Percentiles rank a stretch among this genome's conserved stretches.
Evolutionary conservation across 2,113 vertebrate genomes (phyloP).

Genomic region (Probosciger aterrimus): DNA sequence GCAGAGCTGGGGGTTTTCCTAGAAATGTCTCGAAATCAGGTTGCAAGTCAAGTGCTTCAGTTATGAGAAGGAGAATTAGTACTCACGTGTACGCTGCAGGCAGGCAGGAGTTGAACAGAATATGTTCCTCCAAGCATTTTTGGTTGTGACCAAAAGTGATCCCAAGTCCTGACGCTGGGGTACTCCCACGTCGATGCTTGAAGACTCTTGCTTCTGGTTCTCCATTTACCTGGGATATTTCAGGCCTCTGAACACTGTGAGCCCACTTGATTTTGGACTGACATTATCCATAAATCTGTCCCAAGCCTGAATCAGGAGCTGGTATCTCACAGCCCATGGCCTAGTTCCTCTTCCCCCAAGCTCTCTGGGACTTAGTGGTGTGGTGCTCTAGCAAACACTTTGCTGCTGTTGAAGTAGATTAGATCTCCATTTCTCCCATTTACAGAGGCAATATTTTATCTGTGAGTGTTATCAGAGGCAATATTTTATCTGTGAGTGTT

Average conservation of each 20-base stretch:
- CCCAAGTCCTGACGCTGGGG: neutral
- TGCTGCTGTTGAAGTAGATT: neutral
- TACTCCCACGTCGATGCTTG: neutral
- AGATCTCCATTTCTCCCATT: neutral
- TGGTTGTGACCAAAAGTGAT: neutral
- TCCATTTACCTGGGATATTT: neutral
- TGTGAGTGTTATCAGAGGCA: neutral
- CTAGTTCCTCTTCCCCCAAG: rapidly evolving
- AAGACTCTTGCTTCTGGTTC: neutral
- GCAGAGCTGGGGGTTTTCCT: neutral
- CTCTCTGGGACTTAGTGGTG: rapidly evolving
- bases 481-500: neutral
- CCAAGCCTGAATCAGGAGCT: neutral
- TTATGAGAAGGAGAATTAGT: neutral
- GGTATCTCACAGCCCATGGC: neutral
- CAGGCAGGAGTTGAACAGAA: neutral
- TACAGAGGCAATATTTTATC: neutral
- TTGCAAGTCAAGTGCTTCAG: neutral
- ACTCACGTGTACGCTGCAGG: neutral
- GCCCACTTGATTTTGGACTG: neutral
- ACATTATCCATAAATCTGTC: neutral
- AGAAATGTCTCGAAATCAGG: constrained; percentile 22
- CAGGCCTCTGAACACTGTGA: rapidly evolving
- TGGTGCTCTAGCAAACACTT: neutral
- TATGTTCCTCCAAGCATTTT: neutral